Evolutionary conservation across 2,113 vertebrate species (phyloP).

Genomic region (Drymodes brunneopygia): DNA sequence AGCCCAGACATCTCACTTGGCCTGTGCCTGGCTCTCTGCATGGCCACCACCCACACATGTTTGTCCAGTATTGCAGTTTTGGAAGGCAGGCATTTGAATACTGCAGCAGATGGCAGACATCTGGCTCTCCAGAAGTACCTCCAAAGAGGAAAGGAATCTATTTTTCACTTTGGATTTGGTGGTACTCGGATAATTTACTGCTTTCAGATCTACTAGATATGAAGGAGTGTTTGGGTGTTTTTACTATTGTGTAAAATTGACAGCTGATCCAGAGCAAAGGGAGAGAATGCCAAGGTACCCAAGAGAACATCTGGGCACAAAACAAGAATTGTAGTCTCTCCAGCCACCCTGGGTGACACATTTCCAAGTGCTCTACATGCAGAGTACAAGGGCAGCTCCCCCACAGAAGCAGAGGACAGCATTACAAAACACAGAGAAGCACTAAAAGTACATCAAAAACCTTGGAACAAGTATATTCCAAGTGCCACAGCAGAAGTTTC

Average conservation of each 20-base stretch:
- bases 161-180: neutral
- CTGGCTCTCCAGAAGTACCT: neutral
- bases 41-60: rapidly evolving
- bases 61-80: neutral
- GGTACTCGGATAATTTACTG: neutral
- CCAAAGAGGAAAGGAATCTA: neutral
- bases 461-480: neutral
- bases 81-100: neutral
- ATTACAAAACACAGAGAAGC: neutral
- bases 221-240: neutral
- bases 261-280: neutral
- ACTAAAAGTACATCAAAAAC: neutral
- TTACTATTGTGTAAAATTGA: neutral
- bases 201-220: neutral
- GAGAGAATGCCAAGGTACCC: neutral
- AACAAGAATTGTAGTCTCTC: rapidly evolving
- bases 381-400: neutral
- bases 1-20: rapidly evolving
- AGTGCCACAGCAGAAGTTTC: neutral
- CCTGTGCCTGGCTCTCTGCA: rapidly evolving
- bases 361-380: rapidly evolving
- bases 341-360: neutral
- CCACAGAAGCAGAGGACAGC: neutral
- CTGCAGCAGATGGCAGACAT: neutral
- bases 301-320: neutral